Conservation (phyloP, 1,140 invertebrate species). For the Bilobella aurantiaca region DNA sequence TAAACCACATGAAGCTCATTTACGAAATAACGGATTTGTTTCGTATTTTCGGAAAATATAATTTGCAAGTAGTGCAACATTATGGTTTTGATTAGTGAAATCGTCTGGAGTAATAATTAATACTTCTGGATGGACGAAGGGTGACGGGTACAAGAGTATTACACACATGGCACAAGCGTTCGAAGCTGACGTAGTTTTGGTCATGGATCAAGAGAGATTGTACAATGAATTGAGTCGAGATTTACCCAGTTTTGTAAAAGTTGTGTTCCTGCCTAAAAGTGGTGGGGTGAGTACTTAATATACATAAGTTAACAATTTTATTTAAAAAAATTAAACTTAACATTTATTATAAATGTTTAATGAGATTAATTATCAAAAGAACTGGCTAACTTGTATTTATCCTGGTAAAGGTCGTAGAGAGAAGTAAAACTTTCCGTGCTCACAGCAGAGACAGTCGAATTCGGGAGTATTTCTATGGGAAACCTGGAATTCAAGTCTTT, state of each 20-base stretch:
- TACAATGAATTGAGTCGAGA: constrained; percentile 89
- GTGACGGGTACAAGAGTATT: constrained; percentile 68
- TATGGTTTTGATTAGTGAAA: constrained; percentile 51
- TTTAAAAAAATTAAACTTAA: too few species aligned
- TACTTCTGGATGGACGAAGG: constrained; percentile 95
- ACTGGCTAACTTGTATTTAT: constrained; percentile 1
- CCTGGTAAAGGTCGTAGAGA: constrained; percentile 63
- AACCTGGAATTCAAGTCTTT: constrained; percentile 51
- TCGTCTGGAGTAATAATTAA: constrained; percentile 93
- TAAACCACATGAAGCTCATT: constrained; percentile 39
- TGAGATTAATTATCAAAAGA: not conserved
- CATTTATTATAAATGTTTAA: too few species aligned
- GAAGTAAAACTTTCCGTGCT: constrained; percentile 56
- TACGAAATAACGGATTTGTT: too few species aligned
- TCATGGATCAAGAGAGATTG: constrained; percentile 90
- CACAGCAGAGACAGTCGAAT: constrained; percentile 71
- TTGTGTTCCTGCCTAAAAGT: constrained; percentile 89
- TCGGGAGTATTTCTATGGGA: constrained; percentile 87
- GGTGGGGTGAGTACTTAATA: constrained; percentile 61
- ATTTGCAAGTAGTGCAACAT: too few species aligned
- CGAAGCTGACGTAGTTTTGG: constrained; percentile 85
- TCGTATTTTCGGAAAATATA: too few species aligned
- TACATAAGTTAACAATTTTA: too few species aligned
- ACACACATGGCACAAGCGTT: constrained; percentile 82
- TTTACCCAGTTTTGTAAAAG: constrained; percentile 84